Percentiles rank a stretch among this genome's conserved stretches.
Evolutionary conservation across 2,888 invertebrate genomes (phyloP).

Genomic region (Endomychus coccineus): DNA sequence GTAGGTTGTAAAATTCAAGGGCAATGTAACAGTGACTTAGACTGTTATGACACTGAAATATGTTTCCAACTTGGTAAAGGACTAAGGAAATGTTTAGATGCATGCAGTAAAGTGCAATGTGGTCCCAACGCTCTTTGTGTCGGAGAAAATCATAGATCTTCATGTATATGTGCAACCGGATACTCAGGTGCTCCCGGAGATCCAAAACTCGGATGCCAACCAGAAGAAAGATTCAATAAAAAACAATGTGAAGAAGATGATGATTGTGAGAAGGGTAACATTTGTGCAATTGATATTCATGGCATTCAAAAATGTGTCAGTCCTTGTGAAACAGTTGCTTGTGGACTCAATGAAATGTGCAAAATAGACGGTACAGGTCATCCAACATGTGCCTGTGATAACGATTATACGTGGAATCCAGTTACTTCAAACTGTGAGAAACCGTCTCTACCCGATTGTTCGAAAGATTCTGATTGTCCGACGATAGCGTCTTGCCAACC

Average conservation of each 20-base stretch:
- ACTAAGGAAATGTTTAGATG: constrained; percentile 75
- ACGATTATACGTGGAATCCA: constrained; percentile 77
- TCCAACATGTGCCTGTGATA: constrained; percentile 73
- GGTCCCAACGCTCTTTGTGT: constrained; percentile 86
- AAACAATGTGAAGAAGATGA: constrained; percentile 59
- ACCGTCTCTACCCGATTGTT: constrained; percentile 79
- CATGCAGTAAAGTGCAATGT: constrained; percentile 80
- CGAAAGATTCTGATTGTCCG: constrained; percentile 62
- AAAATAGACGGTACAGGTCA: constrained; percentile 57
- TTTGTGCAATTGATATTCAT: constrained; percentile 59
- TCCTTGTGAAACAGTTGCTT: constrained; percentile 73
- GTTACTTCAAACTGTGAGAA: constrained; percentile 74
- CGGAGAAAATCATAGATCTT: constrained; percentile 74
- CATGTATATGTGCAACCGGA: constrained; percentile 79
- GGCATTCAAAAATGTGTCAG: constrained; percentile 65
- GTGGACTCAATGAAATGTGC: constrained; percentile 77
- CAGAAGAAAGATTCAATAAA: constrained; percentile 52
- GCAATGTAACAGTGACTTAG: constrained; percentile 72
- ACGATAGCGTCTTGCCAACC: constrained; percentile 65
- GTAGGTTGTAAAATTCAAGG: constrained; percentile 67
- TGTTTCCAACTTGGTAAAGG: constrained; percentile 80
- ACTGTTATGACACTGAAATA: constrained; percentile 77
- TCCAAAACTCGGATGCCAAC: constrained; percentile 69
- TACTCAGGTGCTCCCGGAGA: constrained; percentile 78
- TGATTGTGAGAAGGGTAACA: constrained; percentile 65